Conservation (phyloP, 2,888 invertebrate genomes). For the Melanotus villosus region DNA sequence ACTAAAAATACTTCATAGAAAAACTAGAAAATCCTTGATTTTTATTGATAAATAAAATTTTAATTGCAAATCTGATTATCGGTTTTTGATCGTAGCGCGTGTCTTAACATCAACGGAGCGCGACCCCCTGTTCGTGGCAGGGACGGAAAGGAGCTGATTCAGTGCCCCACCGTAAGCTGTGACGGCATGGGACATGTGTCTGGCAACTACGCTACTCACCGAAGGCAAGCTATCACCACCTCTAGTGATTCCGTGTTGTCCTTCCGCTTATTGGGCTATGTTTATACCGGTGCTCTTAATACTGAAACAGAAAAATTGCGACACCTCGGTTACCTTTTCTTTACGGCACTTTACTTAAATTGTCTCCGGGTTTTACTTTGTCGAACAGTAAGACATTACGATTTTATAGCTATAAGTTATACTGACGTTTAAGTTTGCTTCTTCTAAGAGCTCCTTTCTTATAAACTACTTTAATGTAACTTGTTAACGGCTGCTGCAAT, state of each 20-base stretch:
- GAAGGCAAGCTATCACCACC: conserved; percentile 78
- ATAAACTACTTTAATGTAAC: no score
- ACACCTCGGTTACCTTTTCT: background rate
- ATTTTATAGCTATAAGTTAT: no score
- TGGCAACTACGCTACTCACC: conserved; percentile 91
- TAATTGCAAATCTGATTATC: conserved; percentile 30
- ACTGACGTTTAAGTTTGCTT: no score
- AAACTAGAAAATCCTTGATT: no score
- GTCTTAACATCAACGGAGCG: conserved; percentile 52
- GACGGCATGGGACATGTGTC: conserved; percentile 91
- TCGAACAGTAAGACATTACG: no score
- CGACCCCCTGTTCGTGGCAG: conserved; percentile 66
- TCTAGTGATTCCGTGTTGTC: conserved; percentile 43
- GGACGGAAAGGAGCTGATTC: conserved; percentile 82
- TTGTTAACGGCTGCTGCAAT: no score
- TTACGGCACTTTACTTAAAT: no score
- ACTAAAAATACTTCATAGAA: no score
- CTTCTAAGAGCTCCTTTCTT: no score
- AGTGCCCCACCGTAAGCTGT: conserved; percentile 85
- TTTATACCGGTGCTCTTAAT: conserved; percentile 31
- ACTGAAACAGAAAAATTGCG: background rate
- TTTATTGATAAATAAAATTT: no score
- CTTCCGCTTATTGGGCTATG: conserved; percentile 42
- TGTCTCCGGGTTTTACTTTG: no score
- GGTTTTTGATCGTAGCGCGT: conserved; percentile 50